phyloP scores from a whole-genome alignment of 2,113 vertebrate genomes.

The Ochotona princeps region DNA sequence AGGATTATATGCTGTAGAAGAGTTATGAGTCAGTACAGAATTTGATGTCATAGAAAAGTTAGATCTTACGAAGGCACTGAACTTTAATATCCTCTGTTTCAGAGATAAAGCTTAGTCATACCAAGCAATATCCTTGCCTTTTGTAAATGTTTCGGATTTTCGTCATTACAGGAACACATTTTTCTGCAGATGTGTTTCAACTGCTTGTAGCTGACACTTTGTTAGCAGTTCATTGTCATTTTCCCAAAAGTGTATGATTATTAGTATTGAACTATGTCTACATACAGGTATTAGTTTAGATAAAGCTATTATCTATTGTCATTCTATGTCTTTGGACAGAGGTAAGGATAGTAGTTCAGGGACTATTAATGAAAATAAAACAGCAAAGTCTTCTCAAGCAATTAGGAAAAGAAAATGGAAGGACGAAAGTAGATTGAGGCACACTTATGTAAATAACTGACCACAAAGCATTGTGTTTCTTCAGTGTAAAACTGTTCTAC shows the following conservation, averaged over 20 bases:
- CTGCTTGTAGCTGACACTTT: slow-evolving; percentile 46
- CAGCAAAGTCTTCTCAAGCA: slow-evolving; percentile 40
- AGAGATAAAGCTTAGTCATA: slow-evolving; percentile 63
- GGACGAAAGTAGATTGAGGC: background rate
- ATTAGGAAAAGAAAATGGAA: background rate
- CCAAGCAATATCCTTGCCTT: slow-evolving; percentile 63
- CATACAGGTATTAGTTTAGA: background rate
- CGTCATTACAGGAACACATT: slow-evolving; percentile 48
- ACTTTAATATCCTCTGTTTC: slow-evolving; percentile 42
- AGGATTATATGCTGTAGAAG: slow-evolving; percentile 40
- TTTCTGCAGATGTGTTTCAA: slow-evolving; percentile 61
- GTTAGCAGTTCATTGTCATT: slow-evolving; percentile 50
- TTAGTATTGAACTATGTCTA: slow-evolving; percentile 44
- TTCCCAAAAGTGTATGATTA: slow-evolving; percentile 41
- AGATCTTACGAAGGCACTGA: slow-evolving; percentile 53
- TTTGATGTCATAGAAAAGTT: slow-evolving; percentile 60
- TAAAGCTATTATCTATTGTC: slow-evolving; percentile 39
- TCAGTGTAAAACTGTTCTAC: slow-evolving; percentile 15
- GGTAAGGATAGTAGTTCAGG: background rate
- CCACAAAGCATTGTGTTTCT: background rate
- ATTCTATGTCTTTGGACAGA: background rate
- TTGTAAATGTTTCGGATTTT: slow-evolving; percentile 63
- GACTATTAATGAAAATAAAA: slow-evolving; percentile 47
- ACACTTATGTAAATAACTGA: slow-evolving; percentile 12
- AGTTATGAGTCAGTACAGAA: slow-evolving; percentile 32